Percentiles rank a stretch among this genome's conserved stretches.
Evolutionary conservation across 2,888 invertebrate species (phyloP).

Genomic region (Encarsia formosa): DNA sequence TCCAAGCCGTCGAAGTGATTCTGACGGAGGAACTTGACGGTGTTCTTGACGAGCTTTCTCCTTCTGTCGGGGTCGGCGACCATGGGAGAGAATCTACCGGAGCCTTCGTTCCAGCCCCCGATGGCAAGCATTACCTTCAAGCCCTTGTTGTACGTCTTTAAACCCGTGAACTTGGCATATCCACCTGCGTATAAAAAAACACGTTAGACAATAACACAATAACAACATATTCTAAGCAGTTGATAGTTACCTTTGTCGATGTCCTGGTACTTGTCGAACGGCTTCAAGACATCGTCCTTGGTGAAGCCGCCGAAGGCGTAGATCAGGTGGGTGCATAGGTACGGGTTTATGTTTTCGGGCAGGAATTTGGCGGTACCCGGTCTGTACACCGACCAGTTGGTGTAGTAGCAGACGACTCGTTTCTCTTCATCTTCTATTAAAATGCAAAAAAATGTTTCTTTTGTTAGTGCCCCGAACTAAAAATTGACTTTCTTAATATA

Average conservation of each 20-base stretch:
- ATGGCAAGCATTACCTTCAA: conserved; percentile 87
- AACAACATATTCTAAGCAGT: too few species aligned
- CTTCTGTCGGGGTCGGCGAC: conserved; percentile 74
- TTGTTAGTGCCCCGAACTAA: too few species aligned
- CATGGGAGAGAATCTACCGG: conserved; percentile 81
- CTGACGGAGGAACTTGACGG: conserved; percentile 79
- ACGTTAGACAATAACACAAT: neutral
- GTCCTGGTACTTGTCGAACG: conserved; percentile 93
- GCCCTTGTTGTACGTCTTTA: conserved; percentile 89
- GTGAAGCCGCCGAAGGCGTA: conserved; percentile 92
- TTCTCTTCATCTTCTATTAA: conserved; percentile 57
- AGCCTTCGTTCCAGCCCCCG: conserved; percentile 93
- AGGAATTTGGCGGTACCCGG: conserved; percentile 88
- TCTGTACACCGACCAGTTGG: conserved; percentile 89
- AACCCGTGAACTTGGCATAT: conserved; percentile 87
- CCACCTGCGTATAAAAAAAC: conserved; percentile 80
- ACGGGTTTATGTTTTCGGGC: conserved; percentile 92
- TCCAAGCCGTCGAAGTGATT: conserved; percentile 92
- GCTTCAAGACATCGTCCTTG: conserved; percentile 84
- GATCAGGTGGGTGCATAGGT: conserved; percentile 87
- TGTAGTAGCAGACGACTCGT: conserved; percentile 86
- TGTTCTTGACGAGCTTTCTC: conserved; percentile 77
- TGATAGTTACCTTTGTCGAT: conserved; percentile 92
- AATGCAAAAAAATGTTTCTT: conserved; percentile 2
- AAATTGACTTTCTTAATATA: too few species aligned